Percentiles rank a stretch among this genome's conserved stretches.
Evolutionary conservation across 2,113 vertebrate species (phyloP).

Genomic region (Mesitornis unicolor): DNA sequence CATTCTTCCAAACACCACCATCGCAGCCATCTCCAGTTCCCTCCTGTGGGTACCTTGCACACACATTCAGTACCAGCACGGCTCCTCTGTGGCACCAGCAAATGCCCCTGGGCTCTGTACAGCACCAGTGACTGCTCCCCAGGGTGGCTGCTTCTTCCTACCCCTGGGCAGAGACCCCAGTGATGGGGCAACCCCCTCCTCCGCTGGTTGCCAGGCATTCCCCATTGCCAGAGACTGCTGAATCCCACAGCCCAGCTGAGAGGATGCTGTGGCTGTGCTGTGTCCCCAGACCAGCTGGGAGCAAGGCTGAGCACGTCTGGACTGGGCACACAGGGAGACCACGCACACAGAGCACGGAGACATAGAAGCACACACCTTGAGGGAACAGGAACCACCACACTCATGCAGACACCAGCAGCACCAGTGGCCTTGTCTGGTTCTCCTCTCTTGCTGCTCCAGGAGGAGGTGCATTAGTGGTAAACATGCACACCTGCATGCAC

Average conservation of each 20-base stretch:
- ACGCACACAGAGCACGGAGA: fast-evolving
- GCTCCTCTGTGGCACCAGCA: too few relatives aligned
- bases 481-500: too few relatives aligned
- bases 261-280: fast-evolving
- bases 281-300: too few relatives aligned
- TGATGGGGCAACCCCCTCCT: fast-evolving
- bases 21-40: fast-evolving
- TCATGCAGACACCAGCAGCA: background rate
- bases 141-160: background rate
- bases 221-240: fast-evolving
- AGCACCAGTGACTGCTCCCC: background rate
- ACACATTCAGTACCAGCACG: too few relatives aligned
- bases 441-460: background rate
- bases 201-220: fast-evolving
- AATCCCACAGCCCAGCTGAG: too few relatives aligned
- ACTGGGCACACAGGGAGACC: background rate
- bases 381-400: background rate
- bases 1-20: fast-evolving
- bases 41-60: too few relatives aligned
- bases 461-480: background rate
- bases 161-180: background rate
- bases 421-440: fast-evolving
- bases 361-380: fast-evolving
- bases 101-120: too few relatives aligned
- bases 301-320: fast-evolving